Percentiles rank a stretch among this genome's conserved stretches.
phyloP scores from a whole-genome alignment of 2,797 vertebrate genomes.

The Sebastiscus albofasciatus region DNA sequence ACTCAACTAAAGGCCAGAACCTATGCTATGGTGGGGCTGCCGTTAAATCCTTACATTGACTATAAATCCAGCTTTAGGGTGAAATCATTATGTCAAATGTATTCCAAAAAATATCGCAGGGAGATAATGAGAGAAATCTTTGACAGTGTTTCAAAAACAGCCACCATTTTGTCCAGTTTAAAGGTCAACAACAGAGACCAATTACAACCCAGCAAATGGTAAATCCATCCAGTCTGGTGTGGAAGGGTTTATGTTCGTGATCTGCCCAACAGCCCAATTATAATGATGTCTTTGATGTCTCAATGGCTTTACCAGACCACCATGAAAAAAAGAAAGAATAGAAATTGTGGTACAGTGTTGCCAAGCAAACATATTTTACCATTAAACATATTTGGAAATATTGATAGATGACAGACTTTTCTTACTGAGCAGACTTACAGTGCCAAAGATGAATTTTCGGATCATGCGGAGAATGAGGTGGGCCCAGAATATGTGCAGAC shows the following conservation, averaged over 20 bases:
- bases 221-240: neutral
- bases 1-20: neutral
- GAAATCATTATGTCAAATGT: neutral
- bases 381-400: neutral
- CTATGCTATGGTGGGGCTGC: too few species aligned
- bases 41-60: neutral
- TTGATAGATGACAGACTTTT: neutral
- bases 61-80: neutral
- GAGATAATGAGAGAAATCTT: neutral
- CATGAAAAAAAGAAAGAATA: neutral
- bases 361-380: neutral
- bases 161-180: neutral
- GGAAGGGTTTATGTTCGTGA: neutral
- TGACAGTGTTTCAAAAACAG: neutral
- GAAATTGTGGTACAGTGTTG: neutral
- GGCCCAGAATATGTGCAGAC: slow-evolving; percentile 92
- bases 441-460: slow-evolving; percentile 86
- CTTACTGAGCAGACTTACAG: slow-evolving; percentile 79
- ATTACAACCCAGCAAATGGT: neutral
- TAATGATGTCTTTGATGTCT: neutral
- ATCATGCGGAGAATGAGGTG: slow-evolving; percentile 90
- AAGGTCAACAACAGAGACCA: neutral
- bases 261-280: neutral
- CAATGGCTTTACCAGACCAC: neutral
- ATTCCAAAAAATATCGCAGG: neutral